Evolutionary conservation across 2,113 vertebrate species (phyloP).

Genomic region (Hippopotamus amphibius): DNA sequence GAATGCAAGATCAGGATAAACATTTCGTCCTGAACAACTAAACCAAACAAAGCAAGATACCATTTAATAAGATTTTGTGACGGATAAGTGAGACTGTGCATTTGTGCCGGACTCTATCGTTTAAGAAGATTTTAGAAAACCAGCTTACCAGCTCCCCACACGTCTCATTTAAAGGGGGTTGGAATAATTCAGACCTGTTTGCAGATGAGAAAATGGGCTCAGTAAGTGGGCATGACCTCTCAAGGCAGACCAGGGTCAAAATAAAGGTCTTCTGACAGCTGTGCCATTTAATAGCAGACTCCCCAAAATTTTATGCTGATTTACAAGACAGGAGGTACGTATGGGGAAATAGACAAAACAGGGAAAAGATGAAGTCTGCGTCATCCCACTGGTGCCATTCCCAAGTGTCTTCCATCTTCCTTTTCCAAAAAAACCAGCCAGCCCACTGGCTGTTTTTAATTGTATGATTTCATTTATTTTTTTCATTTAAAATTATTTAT

Average conservation of each 20-base stretch:
- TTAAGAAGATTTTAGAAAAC: background rate
- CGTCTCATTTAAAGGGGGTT: background rate
- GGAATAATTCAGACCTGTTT: background rate
- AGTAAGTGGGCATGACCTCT: background rate
- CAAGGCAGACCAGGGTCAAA: background rate
- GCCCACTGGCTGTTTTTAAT: background rate
- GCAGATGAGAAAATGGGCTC: background rate
- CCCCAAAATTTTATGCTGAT: background rate
- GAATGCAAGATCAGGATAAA: constrained; percentile 61
- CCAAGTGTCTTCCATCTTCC: background rate
- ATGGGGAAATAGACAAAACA: background rate
- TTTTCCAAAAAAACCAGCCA: background rate
- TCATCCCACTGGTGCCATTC: background rate
- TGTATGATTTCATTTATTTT: background rate
- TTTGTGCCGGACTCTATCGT: background rate
- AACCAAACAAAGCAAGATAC: constrained; percentile 52
- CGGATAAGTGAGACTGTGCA: background rate
- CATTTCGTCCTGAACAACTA: background rate
- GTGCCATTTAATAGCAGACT: background rate
- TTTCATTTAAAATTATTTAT: background rate
- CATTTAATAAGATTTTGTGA: background rate
- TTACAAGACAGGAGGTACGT: accelerated
- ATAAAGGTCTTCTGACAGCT: background rate
- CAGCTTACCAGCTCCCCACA: background rate
- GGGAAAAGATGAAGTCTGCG: accelerated